Percentiles rank a stretch among this genome's conserved stretches.
Conservation (phyloP, 2,888 invertebrate genomes). For the Ametastegia equiseti region DNA sequence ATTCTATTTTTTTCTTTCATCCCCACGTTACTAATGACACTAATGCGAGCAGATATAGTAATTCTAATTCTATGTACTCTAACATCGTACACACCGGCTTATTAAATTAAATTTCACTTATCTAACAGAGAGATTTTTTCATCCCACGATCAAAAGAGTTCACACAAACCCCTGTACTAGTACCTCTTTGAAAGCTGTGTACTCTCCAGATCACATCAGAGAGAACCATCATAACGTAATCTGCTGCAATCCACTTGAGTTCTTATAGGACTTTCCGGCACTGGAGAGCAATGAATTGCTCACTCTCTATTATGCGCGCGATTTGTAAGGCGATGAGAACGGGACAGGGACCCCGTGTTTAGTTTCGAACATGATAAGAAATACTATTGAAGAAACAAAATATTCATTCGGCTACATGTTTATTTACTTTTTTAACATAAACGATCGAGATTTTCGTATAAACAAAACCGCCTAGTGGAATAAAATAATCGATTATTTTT, state of each 20-base stretch:
- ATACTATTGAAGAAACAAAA: not conserved
- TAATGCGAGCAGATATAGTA: not conserved
- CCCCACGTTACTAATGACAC: too few relatives aligned
- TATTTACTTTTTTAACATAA: not conserved
- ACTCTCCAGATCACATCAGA: not conserved
- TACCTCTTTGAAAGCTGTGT: not conserved
- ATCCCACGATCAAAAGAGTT: not conserved
- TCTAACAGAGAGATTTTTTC: not conserved
- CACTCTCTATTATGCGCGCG: too few relatives aligned
- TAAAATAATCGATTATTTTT: not conserved
- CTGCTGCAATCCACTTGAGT: constrained; percentile 5
- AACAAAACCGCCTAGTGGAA: not conserved
- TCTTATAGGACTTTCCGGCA: not conserved
- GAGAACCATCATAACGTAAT: constrained; percentile 6
- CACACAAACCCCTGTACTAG: not conserved
- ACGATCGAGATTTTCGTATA: not conserved
- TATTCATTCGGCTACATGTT: not conserved
- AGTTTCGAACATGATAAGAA: not conserved
- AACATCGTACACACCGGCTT: not conserved
- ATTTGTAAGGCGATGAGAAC: not conserved
- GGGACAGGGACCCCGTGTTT: not conserved
- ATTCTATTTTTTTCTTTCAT: not conserved
- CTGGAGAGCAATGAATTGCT: not conserved
- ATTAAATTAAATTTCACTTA: not conserved
- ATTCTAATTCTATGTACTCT: not conserved